A percentile compares a stretch with the other conserved stretches of the same genome.
These are phyloP conservation scores for Ichneumon xanthorius DNA, from an alignment of 2,888 invertebrate genomes.

Conservation along the genomic window DNA sequence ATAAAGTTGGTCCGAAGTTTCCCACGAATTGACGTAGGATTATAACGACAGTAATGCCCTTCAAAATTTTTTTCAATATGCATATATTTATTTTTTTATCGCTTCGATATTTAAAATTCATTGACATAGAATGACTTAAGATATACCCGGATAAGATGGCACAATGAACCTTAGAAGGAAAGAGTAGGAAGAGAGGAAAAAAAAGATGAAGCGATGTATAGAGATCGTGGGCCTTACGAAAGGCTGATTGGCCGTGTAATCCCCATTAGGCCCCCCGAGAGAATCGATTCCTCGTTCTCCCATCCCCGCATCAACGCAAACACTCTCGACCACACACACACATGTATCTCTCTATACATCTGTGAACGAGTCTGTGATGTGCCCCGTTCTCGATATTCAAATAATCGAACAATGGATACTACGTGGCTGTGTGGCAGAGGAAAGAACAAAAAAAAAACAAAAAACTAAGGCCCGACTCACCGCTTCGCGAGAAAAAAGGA, in stretches of 20 bases:
- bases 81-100: neutral
- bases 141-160: conserved; percentile 19
- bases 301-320: conserved; percentile 32
- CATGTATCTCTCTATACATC: conserved; percentile 2
- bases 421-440: conserved; percentile 44
- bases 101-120: neutral
- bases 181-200: conserved; percentile 40
- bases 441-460: conserved; percentile 30
- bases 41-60: neutral
- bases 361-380: conserved; percentile 57
- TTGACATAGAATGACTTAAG: conserved; percentile 22
- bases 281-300: conserved; percentile 82
- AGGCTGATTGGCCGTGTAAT: conserved; percentile 84
- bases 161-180: conserved; percentile 61
- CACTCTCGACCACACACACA: conserved; percentile 1
- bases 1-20: neutral
- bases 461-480: conserved; percentile 46
- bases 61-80: neutral
- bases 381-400: conserved; percentile 81
- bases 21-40: neutral
- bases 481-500: conserved; percentile 73
- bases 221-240: conserved; percentile 75
- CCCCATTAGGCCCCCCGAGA: conserved; percentile 83
- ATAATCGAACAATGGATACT: conserved; percentile 83
- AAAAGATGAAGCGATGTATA: conserved; percentile 59